Conservation (phyloP, 2,113 vertebrate genomes). For the Atherinomorus stipes region DNA sequence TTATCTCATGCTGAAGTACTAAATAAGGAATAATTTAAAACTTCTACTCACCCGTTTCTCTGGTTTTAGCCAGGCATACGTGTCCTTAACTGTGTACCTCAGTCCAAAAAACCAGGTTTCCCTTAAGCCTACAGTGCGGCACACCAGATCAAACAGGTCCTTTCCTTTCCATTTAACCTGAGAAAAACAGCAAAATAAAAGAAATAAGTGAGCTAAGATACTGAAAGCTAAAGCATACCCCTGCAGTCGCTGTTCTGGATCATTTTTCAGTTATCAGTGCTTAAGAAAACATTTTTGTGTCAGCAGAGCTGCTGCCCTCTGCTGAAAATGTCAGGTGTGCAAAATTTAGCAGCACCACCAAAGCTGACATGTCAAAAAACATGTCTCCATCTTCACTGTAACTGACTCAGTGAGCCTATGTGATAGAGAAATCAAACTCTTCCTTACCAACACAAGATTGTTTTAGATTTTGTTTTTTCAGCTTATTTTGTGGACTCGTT, state of each 20-base stretch:
- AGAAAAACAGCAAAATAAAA: constrained; percentile 15
- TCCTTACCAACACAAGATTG: no score
- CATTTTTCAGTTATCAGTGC: not conserved
- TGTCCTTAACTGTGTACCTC: constrained; percentile 90
- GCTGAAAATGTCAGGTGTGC: not conserved
- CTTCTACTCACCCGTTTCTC: constrained; percentile 88
- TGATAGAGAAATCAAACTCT: no score
- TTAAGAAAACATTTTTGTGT: not conserved
- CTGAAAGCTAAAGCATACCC: not conserved
- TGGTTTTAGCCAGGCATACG: constrained; percentile 91
- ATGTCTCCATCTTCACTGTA: no score
- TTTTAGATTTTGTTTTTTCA: not conserved
- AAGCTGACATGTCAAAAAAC: no score
- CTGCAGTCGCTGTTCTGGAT: no score
- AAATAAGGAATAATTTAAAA: no score
- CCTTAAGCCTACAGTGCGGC: constrained; percentile 88
- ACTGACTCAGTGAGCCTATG: no score
- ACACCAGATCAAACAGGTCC: constrained; percentile 93
- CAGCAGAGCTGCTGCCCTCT: not conserved
- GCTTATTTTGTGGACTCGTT: not conserved
- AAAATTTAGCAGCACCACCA: no score
- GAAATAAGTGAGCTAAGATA: not conserved
- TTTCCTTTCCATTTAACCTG: constrained; percentile 97
- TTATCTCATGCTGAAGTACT: no score
- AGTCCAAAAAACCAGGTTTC: constrained; percentile 96